Evolutionary conservation across 2,113 vertebrate genomes (phyloP), one percentile per base, ranked within the genome.

Genomic region (Strix uralensis): DNA sequence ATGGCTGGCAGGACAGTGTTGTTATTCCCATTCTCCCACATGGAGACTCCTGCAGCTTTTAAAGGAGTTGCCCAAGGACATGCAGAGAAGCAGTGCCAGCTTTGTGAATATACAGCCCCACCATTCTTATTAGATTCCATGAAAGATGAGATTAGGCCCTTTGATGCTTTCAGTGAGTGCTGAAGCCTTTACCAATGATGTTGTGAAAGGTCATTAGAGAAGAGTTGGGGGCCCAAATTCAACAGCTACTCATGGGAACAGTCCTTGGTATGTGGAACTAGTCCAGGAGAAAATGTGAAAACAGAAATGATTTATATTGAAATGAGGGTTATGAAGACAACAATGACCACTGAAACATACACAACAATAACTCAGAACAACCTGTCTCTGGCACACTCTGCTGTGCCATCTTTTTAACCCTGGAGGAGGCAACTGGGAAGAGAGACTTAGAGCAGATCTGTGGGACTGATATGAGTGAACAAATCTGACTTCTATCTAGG

Each of bases 41-140:
- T 42, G 59, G 87, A 90, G 92, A 85, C 62, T 94, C 93, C 93
- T 77, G 92, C 62, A 51, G 96, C 55, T 91, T 96, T 92, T 94
- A 95, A 93, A 91, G 74, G 69, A 81, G 58, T 92, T 92, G 90
- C 81, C 63, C 90, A 86, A 89, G 90, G 96, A 92, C 85, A 54
- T 21, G 61, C 49, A 72, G 74, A 70, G 90, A 80, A 96, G 67
- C 81, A 83, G 67, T 96, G 93, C 87, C 94, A 95, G 86, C 80
- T 94, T 81, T 95, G 72, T 91, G 95, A 96, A 83, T 94, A 88
- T 79, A 29, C 52, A 94, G 92, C 92, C 65, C 88, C 94, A 96
- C 88, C 92, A 94, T 95, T 94, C 96, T 94, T 91, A 81, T 91
- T 96, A 95, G 88, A 91, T 91, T 92, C 83, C 88, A 75, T 92